Evolutionary conservation across 2,797 vertebrate species (phyloP).

Genomic region (Microhierax caerulescens): DNA sequence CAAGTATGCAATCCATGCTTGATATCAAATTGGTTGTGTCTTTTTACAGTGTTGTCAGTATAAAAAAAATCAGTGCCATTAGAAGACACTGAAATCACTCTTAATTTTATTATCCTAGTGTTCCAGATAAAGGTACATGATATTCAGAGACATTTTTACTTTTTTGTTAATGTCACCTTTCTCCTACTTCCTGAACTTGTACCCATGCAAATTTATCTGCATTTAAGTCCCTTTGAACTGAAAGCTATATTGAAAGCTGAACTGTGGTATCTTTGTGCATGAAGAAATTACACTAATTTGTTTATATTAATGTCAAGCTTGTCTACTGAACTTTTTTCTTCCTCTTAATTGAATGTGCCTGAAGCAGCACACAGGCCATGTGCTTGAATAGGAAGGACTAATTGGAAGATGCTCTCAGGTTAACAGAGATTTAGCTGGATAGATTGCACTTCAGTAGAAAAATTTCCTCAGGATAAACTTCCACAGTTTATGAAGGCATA

Average conservation of each 20-base stretch:
- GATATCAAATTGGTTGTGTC: background rate
- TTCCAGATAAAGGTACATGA: background rate
- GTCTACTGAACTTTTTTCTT: conserved; percentile 24
- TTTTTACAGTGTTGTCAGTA: background rate
- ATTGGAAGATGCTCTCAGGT: conserved; percentile 47
- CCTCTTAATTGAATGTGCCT: conserved; percentile 7
- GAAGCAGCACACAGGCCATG: background rate
- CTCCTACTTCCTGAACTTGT: background rate
- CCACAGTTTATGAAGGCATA: background rate
- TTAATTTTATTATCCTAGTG: background rate
- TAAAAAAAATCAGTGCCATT: background rate
- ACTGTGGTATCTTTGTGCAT: conserved; percentile 2
- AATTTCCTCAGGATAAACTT: background rate
- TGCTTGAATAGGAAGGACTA: conserved; percentile 8
- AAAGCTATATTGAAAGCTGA: background rate
- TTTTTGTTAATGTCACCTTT: background rate
- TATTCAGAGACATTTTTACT: background rate
- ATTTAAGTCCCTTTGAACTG: conserved; percentile 1
- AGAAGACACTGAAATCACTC: background rate
- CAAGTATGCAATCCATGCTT: background rate
- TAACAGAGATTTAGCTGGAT: conserved; percentile 42
- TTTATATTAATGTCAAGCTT: conserved; percentile 45
- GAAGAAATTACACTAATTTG: conserved; percentile 33
- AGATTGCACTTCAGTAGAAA: conserved; percentile 12
- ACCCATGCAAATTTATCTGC: background rate